These are phyloP conservation scores for Chiroxiphia lanceolata DNA, from an alignment of 2,797 vertebrate species.

Conservation along the genomic window DNA sequence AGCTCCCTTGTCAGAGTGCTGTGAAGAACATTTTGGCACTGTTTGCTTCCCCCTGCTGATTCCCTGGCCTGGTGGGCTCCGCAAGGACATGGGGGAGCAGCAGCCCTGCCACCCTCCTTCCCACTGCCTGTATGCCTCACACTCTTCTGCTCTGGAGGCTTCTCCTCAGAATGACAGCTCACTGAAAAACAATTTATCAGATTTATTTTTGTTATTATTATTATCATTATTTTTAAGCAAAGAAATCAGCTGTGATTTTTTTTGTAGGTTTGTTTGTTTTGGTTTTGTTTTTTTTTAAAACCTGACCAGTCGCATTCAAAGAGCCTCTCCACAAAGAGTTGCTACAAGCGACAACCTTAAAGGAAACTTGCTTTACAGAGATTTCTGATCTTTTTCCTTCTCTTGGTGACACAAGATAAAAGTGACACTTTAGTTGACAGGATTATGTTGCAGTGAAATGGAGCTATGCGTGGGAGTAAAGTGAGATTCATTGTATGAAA, in stretches of 20 bases:
- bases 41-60: neutral
- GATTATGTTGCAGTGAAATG: slow-evolving; percentile 1
- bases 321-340: neutral
- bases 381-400: neutral
- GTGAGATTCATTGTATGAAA: neutral
- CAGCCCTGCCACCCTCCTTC: neutral
- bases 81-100: neutral
- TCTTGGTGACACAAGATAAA: neutral
- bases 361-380: neutral
- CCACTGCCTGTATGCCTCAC: neutral
- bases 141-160: neutral
- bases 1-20: slow-evolving; percentile 11
- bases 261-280: neutral
- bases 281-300: neutral
- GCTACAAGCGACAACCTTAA: neutral
- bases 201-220: neutral
- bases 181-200: neutral
- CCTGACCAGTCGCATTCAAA: neutral
- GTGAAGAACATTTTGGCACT: slow-evolving; percentile 18
- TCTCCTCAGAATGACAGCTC: neutral
- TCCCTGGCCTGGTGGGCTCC: neutral
- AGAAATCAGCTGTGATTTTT: neutral
- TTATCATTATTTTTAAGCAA: neutral
- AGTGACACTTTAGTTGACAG: neutral
- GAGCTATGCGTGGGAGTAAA: neutral